Evolutionary conservation across 2,888 invertebrate species (phyloP), one percentile per base, ranked within the genome.

Genomic region (Scaptomyza caliginosa): DNA sequence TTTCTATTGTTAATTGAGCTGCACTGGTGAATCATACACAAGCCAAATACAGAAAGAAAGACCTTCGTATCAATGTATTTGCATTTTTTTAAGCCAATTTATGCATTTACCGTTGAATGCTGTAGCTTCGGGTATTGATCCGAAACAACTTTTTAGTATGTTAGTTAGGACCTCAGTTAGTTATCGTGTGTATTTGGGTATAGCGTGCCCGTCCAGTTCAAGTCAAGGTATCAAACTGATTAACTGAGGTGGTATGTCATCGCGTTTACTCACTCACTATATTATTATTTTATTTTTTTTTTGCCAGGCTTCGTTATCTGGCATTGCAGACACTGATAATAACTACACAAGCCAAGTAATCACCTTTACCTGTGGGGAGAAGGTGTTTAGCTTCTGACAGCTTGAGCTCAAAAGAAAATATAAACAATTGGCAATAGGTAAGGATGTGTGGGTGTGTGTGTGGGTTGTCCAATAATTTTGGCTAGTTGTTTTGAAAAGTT

Each of bases 231-330:
- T 57, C 65, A 62, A 55, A 81, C 81, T 81, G 86, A 81, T 81
- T 81, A 81, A 66, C 69, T 21, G 16, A 48, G 54, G 46, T 58
- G 68, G 84, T 84, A 74, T 81, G 77, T 66, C 78, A 60, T 39
- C 54, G 43, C 58, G 75, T 77, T 86, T 81, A 81, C 81, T 83
- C 85, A 32, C 7, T n/a, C n/a, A n/a, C n/a, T n/a, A n/a, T n/a
- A n/a, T n/a, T n/a, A n/a, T n/a, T n/a, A n/a, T n/a, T n/a, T n/a
- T n/a, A n/a, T n/a, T 32, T 32, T 77, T 77, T 80, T 77, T 77
- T 86, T 36, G 81, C 77, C 66, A 70, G 56, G 50, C 67, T 43
- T 42, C 48, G 72, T 81, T 81, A 86, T 81, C 86, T 69, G 30
- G 19, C 34, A 62, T 46, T 56, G 30, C 67, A 63, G 65, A 52